Conservation (phyloP, 35 echinoderm and acorn worm species). For the Lytechinus variegatus region DNA sequence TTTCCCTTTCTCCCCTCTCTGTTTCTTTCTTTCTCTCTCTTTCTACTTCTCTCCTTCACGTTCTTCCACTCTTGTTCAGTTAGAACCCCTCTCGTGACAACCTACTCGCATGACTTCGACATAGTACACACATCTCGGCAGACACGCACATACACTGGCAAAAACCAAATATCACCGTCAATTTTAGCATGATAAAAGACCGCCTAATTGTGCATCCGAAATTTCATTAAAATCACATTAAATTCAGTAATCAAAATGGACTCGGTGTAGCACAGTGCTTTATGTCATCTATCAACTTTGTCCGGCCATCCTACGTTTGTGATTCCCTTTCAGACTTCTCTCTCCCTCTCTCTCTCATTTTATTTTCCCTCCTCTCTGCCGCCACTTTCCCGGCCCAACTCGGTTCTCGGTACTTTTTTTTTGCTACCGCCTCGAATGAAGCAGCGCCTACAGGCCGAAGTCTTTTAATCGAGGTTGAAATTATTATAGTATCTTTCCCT, state of each 20-base stretch:
- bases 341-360: neutral
- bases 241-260: conserved; percentile 56
- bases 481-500: conserved; percentile 26
- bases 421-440: conserved; percentile 4
- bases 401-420: conserved; percentile 46
- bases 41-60: neutral
- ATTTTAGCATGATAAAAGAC: conserved; percentile 56
- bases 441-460: conserved; percentile 38
- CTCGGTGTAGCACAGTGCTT: conserved; percentile 42
- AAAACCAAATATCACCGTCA: conserved; percentile 54
- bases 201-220: conserved; percentile 57
- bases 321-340: neutral
- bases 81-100: neutral
- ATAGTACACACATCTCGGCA: neutral
- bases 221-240: conserved; percentile 59
- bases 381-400: neutral
- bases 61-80: neutral
- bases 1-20: conserved; percentile 25
- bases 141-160: conserved; percentile 33
- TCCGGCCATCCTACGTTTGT: neutral
- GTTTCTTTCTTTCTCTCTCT: too few species aligned
- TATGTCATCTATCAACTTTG: conserved; percentile 44
- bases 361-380: conserved; percentile 6
- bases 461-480: conserved; percentile 49
- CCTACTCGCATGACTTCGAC: conserved; percentile 12